A percentile compares a stretch with the other conserved stretches of the same genome.
Conservation (phyloP, 2,888 invertebrate genomes). For the Fragum sueziense region DNA sequence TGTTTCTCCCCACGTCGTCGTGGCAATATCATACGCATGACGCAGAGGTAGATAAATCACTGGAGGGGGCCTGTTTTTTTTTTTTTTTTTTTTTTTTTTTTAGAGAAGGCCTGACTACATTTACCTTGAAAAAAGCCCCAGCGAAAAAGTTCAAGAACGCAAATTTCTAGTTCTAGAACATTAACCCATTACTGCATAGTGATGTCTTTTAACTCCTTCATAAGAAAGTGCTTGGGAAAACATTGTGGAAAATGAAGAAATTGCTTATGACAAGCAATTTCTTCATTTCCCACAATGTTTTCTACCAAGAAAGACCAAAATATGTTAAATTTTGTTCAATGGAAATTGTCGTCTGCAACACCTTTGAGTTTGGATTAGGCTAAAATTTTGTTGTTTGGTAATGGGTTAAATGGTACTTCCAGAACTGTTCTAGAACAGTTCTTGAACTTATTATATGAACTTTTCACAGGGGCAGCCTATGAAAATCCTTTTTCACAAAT, state of each 20-base stretch:
- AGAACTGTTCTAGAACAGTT: too few relatives aligned
- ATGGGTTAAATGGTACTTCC: too few relatives aligned
- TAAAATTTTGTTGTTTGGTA: too few relatives aligned
- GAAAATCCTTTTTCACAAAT: too few relatives aligned
- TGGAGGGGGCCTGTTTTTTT: too few relatives aligned
- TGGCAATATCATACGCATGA: too few relatives aligned
- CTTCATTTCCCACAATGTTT: slow-evolving; percentile 5
- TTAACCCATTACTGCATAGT: neutral
- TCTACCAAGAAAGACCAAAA: neutral
- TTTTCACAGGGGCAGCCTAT: too few relatives aligned
- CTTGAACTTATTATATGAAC: too few relatives aligned
- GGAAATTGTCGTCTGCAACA: too few relatives aligned
- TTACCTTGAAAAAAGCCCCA: neutral
- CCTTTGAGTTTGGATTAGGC: too few relatives aligned
- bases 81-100: neutral
- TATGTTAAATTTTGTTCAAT: too few relatives aligned
- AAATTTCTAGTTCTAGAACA: neutral
- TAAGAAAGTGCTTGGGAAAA: neutral
- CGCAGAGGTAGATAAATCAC: too few relatives aligned
- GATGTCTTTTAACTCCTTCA: neutral
- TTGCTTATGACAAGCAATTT: slow-evolving; percentile 1
- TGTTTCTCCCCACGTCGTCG: slow-evolving; percentile 36
- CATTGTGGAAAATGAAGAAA: neutral
- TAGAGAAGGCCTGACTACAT: neutral
- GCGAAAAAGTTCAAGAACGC: neutral